These are phyloP conservation scores for Drosophila arizonae DNA, from an alignment of 1,140 invertebrate genomes.

Conservation along the genomic window DNA sequence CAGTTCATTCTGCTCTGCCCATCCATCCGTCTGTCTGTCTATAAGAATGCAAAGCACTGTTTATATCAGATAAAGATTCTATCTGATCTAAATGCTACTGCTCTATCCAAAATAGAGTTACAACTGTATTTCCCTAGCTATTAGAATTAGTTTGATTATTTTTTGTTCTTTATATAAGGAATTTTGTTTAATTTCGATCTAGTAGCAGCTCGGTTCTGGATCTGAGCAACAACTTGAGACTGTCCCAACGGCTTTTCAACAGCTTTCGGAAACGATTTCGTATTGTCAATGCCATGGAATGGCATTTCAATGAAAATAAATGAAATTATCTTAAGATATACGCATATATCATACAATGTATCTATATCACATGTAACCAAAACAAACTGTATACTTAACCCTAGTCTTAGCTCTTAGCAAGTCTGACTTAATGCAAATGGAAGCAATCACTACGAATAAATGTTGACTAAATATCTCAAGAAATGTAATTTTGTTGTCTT, in stretches of 20 bases:
- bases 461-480: constrained; percentile 1
- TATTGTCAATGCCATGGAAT: constrained; percentile 14
- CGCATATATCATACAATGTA: constrained; percentile 10
- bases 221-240: constrained; percentile 48
- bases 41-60: too few relatives aligned
- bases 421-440: constrained; percentile 36
- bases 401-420: constrained; percentile 18
- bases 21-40: too few relatives aligned
- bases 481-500: background rate
- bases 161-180: background rate
- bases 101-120: too few relatives aligned
- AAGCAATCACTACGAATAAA: constrained; percentile 19
- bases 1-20: too few relatives aligned
- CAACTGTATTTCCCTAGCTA: too few relatives aligned
- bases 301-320: background rate
- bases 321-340: constrained; percentile 5
- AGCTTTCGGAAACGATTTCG: constrained; percentile 41
- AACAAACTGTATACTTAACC: constrained; percentile 8
- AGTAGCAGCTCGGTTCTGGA: constrained; percentile 24
- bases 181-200: constrained; percentile 23
- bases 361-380: constrained; percentile 13
- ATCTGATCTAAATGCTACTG: too few relatives aligned
- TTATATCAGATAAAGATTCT: too few relatives aligned
- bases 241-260: constrained; percentile 56
- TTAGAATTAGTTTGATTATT: background rate